A percentile compares a stretch with the other conserved stretches of the same genome.
Conservation (phyloP, 2,888 invertebrate genomes). For the Patella ulyssiponensis region DNA sequence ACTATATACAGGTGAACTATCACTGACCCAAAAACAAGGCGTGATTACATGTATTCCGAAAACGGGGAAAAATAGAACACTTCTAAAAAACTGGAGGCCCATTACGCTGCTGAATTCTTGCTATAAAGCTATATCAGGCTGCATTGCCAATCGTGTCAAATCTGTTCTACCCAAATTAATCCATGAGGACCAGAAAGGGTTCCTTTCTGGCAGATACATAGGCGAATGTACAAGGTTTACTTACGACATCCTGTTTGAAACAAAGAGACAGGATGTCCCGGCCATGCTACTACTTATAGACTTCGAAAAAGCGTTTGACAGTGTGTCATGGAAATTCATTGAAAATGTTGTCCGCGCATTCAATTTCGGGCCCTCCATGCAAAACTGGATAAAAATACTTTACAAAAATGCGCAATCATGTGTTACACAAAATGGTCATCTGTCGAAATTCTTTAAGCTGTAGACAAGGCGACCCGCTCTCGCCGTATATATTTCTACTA, state of each 20-base stretch:
- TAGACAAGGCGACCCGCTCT: slow-evolving; percentile 12
- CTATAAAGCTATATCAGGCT: slow-evolving; percentile 18
- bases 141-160: slow-evolving; percentile 20
- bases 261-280: neutral
- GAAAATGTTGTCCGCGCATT: slow-evolving; percentile 4
- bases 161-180: slow-evolving; percentile 3
- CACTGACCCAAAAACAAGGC: slow-evolving; percentile 16
- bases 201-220: slow-evolving; percentile 17
- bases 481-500: slow-evolving; percentile 10
- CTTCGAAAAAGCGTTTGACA: slow-evolving; percentile 21
- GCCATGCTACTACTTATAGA: slow-evolving; percentile 7
- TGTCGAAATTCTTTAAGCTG: slow-evolving; percentile 16
- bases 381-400: slow-evolving; percentile 21
- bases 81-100: slow-evolving; percentile 21
- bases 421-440: slow-evolving; percentile 12
- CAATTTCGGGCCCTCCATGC: slow-evolving; percentile 14
- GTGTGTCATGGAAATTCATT: slow-evolving; percentile 19
- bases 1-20: slow-evolving; percentile 1
- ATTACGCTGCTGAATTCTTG: slow-evolving; percentile 14
- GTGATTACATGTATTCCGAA: slow-evolving; percentile 19
- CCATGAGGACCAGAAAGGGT: slow-evolving; percentile 16
- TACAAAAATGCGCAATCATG: slow-evolving; percentile 9
- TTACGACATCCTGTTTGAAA: neutral
- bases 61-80: slow-evolving; percentile 1
- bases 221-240: too few species aligned